Evolutionary conservation across 2,113 vertebrate genomes (phyloP).

Genomic region (Apteryx owenii): DNA sequence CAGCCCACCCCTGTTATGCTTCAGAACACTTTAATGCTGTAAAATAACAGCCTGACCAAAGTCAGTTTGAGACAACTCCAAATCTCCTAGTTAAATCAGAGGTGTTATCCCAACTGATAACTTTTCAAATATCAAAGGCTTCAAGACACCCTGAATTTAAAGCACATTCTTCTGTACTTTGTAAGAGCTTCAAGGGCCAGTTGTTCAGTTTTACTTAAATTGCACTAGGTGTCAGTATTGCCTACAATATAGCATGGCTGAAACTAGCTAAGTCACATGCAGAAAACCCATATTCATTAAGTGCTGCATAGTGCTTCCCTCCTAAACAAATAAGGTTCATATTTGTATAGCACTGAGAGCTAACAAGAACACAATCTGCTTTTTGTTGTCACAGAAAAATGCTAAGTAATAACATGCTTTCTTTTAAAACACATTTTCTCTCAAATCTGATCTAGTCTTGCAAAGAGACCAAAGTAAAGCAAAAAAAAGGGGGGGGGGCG

Average conservation of each 20-base stretch:
- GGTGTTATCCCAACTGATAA: not conserved
- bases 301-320: rapidly evolving
- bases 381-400: rapidly evolving
- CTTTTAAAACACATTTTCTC: not conserved
- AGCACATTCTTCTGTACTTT: not conserved
- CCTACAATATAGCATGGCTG: rapidly evolving
- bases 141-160: rapidly evolving
- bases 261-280: rapidly evolving
- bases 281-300: rapidly evolving
- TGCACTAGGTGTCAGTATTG: constrained; percentile 49
- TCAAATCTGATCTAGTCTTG: not conserved
- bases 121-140: not conserved
- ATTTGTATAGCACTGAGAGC: rapidly evolving
- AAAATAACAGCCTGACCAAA: not conserved
- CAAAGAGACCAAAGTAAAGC: not conserved
- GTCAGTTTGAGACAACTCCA: not conserved
- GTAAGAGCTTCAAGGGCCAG: not conserved
- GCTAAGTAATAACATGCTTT: rapidly evolving
- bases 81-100: not conserved
- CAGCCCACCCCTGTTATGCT: not conserved
- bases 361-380: not conserved
- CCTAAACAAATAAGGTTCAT: rapidly evolving
- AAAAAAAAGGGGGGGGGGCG: not conserved
- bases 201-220: not conserved
- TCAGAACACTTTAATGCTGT: no score